These are phyloP conservation scores for Dimorphilus gyrociliatus DNA, from an alignment of 2,888 invertebrate genomes.

Conservation along the genomic window DNA sequence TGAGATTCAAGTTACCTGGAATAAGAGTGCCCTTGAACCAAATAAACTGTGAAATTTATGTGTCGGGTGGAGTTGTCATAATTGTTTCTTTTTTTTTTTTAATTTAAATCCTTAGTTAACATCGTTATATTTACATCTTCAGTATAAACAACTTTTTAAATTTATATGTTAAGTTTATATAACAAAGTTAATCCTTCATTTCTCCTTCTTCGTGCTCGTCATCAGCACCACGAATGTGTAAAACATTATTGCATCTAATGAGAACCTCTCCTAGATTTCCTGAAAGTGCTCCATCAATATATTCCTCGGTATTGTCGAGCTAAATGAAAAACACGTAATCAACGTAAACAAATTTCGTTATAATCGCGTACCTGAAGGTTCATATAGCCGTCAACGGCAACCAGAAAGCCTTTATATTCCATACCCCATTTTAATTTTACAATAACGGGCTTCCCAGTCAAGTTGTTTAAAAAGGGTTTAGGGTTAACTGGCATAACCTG, in stretches of 20 bases:
- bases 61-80: too few species aligned
- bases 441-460: conserved; percentile 92
- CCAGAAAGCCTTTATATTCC: conserved; percentile 96
- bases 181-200: too few species aligned
- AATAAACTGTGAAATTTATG: too few species aligned
- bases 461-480: conserved; percentile 91
- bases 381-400: conserved; percentile 98
- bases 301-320: conserved; percentile 92
- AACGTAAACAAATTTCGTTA: too few species aligned
- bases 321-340: too few species aligned
- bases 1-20: too few species aligned
- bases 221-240: conserved; percentile 82
- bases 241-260: conserved; percentile 77
- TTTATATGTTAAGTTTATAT: too few species aligned
- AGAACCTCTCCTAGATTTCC: conserved; percentile 92
- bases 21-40: too few species aligned
- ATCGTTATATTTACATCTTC: too few species aligned
- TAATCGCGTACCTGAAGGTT: conserved; percentile 70
- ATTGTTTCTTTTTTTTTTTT: too few species aligned
- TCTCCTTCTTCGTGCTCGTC: conserved; percentile 85
- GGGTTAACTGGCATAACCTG: conserved; percentile 56
- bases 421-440: conserved; percentile 99
- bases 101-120: too few species aligned
- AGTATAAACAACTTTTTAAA: too few species aligned
- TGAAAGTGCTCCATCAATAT: conserved; percentile 73